A percentile compares a stretch with the other conserved stretches of the same genome.
Conservation (phyloP, 2,888 invertebrate species). For the Pasiphila rectangulata region DNA sequence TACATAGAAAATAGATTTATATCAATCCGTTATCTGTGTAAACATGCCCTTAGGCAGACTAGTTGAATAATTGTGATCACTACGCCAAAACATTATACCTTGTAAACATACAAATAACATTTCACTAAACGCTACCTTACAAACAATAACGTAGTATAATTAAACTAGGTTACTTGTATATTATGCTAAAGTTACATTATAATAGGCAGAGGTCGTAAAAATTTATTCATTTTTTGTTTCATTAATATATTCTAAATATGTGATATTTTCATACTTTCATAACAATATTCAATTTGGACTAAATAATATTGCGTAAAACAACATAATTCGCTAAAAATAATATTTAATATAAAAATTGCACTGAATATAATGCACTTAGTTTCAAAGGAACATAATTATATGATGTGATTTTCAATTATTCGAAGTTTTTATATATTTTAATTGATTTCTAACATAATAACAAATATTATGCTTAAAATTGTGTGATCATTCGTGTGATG, state of each 20-base stretch:
- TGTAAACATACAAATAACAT: slow-evolving; percentile 40
- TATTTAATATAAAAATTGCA: slow-evolving; percentile 21
- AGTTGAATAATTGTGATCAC: slow-evolving; percentile 63
- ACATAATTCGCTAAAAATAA: slow-evolving; percentile 3
- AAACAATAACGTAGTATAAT: slow-evolving; percentile 28
- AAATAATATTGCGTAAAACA: slow-evolving; percentile 11
- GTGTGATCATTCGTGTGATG: slow-evolving; percentile 15
- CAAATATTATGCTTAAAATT: slow-evolving; percentile 19
- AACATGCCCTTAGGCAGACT: slow-evolving; percentile 57
- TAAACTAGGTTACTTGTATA: slow-evolving; percentile 15
- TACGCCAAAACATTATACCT: slow-evolving; percentile 33
- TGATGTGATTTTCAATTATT: slow-evolving; percentile 13
- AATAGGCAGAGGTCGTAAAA: slow-evolving; percentile 12
- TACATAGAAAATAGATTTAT: slow-evolving; percentile 16
- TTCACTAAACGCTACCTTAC: slow-evolving; percentile 50
- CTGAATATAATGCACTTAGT: slow-evolving; percentile 19
- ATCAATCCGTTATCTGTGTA: slow-evolving; percentile 19
- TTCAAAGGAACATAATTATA: slow-evolving; percentile 20
- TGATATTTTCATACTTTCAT: not conserved
- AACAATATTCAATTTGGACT: slow-evolving; percentile 10
- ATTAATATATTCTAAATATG: not conserved
- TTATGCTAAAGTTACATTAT: slow-evolving; percentile 19
- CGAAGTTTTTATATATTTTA: slow-evolving; percentile 14
- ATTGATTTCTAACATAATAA: too few species aligned
- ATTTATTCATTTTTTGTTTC: not conserved